These are phyloP conservation scores for Musca vetustissima DNA, from an alignment of 1,140 invertebrate genomes.

Conservation along the genomic window DNA sequence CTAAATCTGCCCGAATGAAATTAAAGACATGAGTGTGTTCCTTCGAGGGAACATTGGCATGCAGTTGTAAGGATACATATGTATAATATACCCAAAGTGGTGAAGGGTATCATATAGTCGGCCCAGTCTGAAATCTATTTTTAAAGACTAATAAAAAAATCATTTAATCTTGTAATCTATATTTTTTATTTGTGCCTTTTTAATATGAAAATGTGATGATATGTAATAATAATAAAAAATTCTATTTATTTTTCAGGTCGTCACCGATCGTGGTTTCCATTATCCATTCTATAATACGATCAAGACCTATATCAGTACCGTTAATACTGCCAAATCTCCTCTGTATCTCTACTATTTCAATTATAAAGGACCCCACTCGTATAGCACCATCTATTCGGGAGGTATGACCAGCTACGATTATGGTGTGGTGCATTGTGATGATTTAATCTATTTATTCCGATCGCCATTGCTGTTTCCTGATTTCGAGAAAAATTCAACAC, in stretches of 20 bases:
- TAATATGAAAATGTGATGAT: no score
- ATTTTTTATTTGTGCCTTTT: no score
- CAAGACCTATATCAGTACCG: slow-evolving; percentile 31
- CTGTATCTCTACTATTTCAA: slow-evolving; percentile 47
- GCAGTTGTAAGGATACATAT: no score
- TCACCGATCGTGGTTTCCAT: slow-evolving; percentile 46
- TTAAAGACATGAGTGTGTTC: no score
- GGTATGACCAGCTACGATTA: slow-evolving; percentile 35
- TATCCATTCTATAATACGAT: slow-evolving; percentile 43
- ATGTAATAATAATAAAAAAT: background rate
- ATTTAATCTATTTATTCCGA: slow-evolving; percentile 49
- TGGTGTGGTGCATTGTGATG: slow-evolving; percentile 51
- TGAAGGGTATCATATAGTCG: no score
- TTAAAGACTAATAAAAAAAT: no score
- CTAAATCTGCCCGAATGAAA: no score
- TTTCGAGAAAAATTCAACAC: slow-evolving; percentile 38
- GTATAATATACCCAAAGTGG: no score
- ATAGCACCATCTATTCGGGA: slow-evolving; percentile 40
- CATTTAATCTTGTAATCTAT: no score
- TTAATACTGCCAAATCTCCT: slow-evolving; percentile 31
- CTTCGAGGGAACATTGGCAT: no score
- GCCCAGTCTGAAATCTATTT: no score
- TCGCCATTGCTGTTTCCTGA: slow-evolving; percentile 46
- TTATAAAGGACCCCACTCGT: slow-evolving; percentile 40
- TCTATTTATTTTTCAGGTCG: slow-evolving; percentile 33